Conservation (phyloP, 30 jellyfish, hydroid and myxozoan genomes). For the Turritopsis dohrnii region DNA sequence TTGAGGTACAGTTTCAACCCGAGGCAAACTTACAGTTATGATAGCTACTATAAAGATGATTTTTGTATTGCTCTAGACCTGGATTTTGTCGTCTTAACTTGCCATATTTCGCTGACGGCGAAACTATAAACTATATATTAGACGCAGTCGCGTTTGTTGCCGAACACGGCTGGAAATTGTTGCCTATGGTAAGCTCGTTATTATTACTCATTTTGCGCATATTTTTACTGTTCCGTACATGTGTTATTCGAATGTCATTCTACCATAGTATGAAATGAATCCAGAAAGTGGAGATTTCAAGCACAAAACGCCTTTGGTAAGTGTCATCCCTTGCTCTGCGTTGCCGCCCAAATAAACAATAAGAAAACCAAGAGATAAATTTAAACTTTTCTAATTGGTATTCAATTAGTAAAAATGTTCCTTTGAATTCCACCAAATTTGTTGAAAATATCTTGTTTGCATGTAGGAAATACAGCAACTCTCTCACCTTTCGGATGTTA, state of each 20-base stretch:
- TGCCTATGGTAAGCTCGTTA: slow-evolving; percentile 47
- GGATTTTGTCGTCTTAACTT: slow-evolving; percentile 77
- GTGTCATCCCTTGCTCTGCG: neutral
- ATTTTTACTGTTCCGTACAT: too few species aligned
- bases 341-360: neutral
- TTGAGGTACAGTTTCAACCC: too few species aligned
- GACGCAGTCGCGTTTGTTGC: slow-evolving; percentile 74
- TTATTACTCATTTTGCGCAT: too few species aligned
- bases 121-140: slow-evolving; percentile 42
- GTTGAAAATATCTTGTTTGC: neutral
- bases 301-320: slow-evolving; percentile 51
- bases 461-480: neutral
- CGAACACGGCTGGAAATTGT: slow-evolving; percentile 72
- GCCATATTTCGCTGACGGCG: slow-evolving; percentile 67
- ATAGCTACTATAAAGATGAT: too few species aligned
- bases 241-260: neutral
- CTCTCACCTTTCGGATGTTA: neutral
- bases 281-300: slow-evolving; percentile 80
- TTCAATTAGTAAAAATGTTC: too few species aligned
- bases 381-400: too few species aligned
- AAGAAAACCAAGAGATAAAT: too few species aligned
- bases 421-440: neutral
- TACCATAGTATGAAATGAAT: slow-evolving; percentile 52
- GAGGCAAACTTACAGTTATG: too few species aligned
- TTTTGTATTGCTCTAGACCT: slow-evolving; percentile 50